These are phyloP conservation scores for Trogon surrucura DNA, from an alignment of 2,113 vertebrate species.

Conservation along the genomic window DNA sequence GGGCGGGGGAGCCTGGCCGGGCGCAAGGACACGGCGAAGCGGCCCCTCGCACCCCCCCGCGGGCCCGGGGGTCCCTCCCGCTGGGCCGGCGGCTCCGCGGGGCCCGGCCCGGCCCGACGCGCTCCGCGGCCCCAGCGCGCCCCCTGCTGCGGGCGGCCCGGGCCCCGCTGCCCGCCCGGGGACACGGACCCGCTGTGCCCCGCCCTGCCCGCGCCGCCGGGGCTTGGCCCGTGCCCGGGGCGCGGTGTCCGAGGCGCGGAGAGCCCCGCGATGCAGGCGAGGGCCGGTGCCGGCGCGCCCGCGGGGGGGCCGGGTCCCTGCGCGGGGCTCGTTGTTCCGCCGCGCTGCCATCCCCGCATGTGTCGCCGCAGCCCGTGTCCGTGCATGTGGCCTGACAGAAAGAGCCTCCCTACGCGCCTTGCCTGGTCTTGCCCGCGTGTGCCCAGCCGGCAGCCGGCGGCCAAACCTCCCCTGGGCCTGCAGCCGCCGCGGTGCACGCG, in stretches of 20 bases:
- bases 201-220: too few relatives aligned
- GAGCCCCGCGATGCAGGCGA: not conserved
- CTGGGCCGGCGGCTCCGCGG: too few relatives aligned
- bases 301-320: not conserved
- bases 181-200: too few relatives aligned
- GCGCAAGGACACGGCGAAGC: too few relatives aligned
- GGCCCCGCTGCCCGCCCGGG: too few relatives aligned
- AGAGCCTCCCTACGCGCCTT: not conserved
- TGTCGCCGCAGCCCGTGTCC: not conserved
- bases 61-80: too few relatives aligned
- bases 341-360: not conserved
- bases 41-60: too few relatives aligned
- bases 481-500: not conserved
- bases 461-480: not conserved
- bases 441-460: not conserved
- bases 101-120: too few relatives aligned
- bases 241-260: not conserved
- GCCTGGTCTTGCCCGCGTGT: not conserved
- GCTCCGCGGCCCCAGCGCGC: too few relatives aligned
- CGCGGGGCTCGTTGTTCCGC: fast-evolving
- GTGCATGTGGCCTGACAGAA: not conserved
- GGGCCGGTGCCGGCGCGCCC: not conserved
- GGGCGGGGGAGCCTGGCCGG: too few relatives aligned
- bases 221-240: not conserved
- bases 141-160: too few relatives aligned